These are phyloP conservation scores for Dromius quadrimaculatus DNA, from an alignment of 2,888 invertebrate species.

Conservation along the genomic window DNA sequence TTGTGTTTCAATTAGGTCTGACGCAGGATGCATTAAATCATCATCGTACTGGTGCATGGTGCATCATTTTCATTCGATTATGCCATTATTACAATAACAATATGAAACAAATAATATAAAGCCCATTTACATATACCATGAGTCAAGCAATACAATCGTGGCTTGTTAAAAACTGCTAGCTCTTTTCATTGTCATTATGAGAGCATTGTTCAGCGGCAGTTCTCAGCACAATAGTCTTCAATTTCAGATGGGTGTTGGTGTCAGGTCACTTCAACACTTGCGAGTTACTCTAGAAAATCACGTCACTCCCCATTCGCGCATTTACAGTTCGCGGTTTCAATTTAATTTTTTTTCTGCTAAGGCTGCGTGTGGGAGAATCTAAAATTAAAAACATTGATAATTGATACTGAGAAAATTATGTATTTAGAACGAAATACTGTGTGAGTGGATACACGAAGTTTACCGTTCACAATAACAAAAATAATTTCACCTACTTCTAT, in stretches of 20 bases:
- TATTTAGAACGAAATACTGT: too few relatives aligned
- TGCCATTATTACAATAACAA: not conserved
- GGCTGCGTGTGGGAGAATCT: too few relatives aligned
- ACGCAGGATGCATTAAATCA: too few relatives aligned
- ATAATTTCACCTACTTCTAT: too few relatives aligned
- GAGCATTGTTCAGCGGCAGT: conserved; percentile 38
- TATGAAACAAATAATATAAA: conserved; percentile 5
- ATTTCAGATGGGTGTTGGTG: not conserved
- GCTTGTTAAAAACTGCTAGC: conserved; percentile 20
- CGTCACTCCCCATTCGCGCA: too few relatives aligned
- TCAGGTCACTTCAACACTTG: not conserved
- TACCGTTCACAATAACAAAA: too few relatives aligned
- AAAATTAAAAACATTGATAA: too few relatives aligned
- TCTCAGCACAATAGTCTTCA: conserved; percentile 30
- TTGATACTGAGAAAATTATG: too few relatives aligned
- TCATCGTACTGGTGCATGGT: not conserved
- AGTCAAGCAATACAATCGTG: conserved; percentile 23
- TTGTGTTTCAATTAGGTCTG: not conserved
- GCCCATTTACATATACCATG: conserved; percentile 9
- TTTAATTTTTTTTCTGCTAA: too few relatives aligned
- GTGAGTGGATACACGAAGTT: too few relatives aligned
- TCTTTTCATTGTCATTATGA: conserved; percentile 25
- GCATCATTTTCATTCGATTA: not conserved
- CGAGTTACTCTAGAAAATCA: too few relatives aligned
- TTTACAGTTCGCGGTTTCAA: too few relatives aligned